These are phyloP conservation scores for Pelobates fuscus DNA, from an alignment of 2,113 vertebrate genomes.

Conservation along the genomic window DNA sequence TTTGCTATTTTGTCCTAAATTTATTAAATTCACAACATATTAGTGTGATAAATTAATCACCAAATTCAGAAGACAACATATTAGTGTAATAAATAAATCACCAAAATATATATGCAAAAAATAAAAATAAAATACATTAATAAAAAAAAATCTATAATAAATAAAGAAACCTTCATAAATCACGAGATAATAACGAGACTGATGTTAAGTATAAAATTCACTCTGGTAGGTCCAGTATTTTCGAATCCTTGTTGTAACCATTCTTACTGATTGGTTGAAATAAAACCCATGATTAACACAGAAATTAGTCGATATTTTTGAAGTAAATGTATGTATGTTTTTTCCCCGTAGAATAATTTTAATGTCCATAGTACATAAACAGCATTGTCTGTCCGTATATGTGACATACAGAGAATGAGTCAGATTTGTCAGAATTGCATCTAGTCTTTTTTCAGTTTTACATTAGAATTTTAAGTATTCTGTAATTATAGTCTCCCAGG, in stretches of 20 bases:
- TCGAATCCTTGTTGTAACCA: not conserved
- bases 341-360: not conserved
- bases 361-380: not conserved
- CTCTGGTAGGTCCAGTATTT: no score
- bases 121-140: no score
- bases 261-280: not conserved
- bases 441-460: not conserved
- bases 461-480: constrained; percentile 32
- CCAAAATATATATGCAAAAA: no score
- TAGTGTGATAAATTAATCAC: no score
- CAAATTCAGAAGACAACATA: no score
- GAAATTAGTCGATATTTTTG: not conserved
- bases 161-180: no score
- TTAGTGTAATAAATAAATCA: no score
- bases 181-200: no score
- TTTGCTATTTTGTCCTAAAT: no score
- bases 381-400: not conserved
- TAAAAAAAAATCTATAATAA: no score
- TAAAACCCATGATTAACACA: not conserved
- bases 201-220: no score
- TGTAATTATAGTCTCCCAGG: constrained; percentile 35
- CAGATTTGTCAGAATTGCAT: not conserved
- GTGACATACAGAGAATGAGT: constrained; percentile 3
- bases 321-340: not conserved
- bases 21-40: no score